Base-by-base conservation (phyloP, 2,888 invertebrate species). In the Nomada ruficornis region DNA sequence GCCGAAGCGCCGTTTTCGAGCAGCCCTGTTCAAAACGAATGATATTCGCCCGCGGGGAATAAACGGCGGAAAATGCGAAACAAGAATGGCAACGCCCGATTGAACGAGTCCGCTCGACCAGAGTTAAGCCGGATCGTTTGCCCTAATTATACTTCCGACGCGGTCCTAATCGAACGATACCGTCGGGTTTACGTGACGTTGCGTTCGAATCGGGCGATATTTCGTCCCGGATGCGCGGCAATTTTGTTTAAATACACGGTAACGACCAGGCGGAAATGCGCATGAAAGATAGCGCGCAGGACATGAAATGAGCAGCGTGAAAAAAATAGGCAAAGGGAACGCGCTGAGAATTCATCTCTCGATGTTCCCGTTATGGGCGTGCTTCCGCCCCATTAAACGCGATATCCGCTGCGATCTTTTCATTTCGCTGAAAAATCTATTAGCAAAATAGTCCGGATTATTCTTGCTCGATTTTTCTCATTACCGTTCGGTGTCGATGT, bases 391-490 rank as follows among this genome's bases (percentile, higher is more conserved):
- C 89, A 91, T 91, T 90, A 86, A 88, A 83, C 82, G 64, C 71
- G 70, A 79, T 90, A 89, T 90, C 88, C 83, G 83, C 80, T 42
- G 64, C 81, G 84, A 90, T 90, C 87, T 90, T 90, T 89, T 89
- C 88, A 87, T 89, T 88, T 73, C 81, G 79, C 69, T 85, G 89
- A 88, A 86, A 90, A 88, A 89, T 88, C 87, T 89, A 90, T 90
- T 90, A 88, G 85, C 86, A 87, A 89, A 89, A 88, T 88, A 85
- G 77, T 62, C 83, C 54, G 59, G 77, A 76, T 83, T 81, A 77
- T 82, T 60, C 59, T 69, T 59, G 5, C 64, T 75, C 62, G 55
- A 76, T 81, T 78, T 62, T 74, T 52, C 74, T 64, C 54, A 72
- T 77, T 80, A 72, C 23, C 60, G 23, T 60, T 52, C 36, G 36